phyloP scores from a whole-genome alignment of 2,113 vertebrate species.

The Onychorhynchus coronatus region DNA sequence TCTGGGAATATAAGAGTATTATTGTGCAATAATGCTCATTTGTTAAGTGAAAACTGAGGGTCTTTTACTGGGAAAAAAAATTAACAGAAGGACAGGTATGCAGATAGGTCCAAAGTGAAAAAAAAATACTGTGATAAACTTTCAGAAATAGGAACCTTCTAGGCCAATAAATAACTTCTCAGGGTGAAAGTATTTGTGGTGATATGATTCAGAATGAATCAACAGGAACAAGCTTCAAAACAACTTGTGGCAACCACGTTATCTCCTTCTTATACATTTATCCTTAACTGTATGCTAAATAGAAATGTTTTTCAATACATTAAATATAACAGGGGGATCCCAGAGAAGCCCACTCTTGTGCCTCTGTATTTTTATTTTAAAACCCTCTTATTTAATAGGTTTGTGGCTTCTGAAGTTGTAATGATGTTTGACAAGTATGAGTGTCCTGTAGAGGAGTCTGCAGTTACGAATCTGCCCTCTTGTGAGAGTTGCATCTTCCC shows the following conservation, averaged over 20 bases:
- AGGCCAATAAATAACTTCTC: slow-evolving; percentile 36
- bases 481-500: not conserved
- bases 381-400: not conserved
- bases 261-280: slow-evolving; percentile 19
- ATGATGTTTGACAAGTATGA: not conserved
- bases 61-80: not conserved
- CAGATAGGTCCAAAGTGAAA: not conserved
- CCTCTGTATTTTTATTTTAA: slow-evolving; percentile 19
- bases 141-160: not conserved
- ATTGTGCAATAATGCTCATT: not conserved
- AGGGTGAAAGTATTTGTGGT: slow-evolving; percentile 36
- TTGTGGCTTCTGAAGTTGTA: not conserved
- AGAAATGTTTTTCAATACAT: slow-evolving; percentile 31
- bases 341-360: not conserved
- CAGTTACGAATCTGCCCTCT: not conserved
- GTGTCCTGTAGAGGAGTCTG: not conserved
- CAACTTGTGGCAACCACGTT: slow-evolving; percentile 22
- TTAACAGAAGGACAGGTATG: not conserved
- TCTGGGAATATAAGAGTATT: not conserved
- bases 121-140: not conserved
- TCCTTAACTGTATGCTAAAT: slow-evolving; percentile 4
- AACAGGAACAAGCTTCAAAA: slow-evolving; percentile 17
- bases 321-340: not conserved
- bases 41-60: not conserved
- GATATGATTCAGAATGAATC: slow-evolving; percentile 44